These are phyloP conservation scores for Clavelina lepadiformis DNA, from an alignment of 23 tunicate genomes.

Conservation along the genomic window DNA sequence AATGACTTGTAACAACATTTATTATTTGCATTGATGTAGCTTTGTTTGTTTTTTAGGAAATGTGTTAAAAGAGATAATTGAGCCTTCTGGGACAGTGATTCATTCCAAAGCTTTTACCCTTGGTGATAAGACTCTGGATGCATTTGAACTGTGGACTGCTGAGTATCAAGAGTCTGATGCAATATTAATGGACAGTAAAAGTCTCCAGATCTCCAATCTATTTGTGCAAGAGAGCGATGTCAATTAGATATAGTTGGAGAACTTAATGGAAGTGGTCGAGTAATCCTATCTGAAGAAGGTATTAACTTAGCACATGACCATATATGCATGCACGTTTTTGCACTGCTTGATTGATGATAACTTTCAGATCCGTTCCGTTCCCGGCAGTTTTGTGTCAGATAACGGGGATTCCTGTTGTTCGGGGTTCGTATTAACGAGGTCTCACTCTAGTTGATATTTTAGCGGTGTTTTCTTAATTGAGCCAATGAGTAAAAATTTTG, in stretches of 20 bases:
- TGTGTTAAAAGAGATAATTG: constrained; percentile 83
- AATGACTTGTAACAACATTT: too few relatives aligned
- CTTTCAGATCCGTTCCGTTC: too few relatives aligned
- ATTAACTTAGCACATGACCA: too few relatives aligned
- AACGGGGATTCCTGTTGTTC: too few relatives aligned
- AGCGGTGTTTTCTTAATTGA: too few relatives aligned
- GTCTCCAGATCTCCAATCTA: constrained; percentile 26
- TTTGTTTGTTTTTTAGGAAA: constrained; percentile 69
- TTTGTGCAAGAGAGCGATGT: constrained; percentile 75
- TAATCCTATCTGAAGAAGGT: constrained; percentile 65
- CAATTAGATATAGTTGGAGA: constrained; percentile 75
- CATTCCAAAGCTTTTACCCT: constrained; percentile 48
- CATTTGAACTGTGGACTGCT: constrained; percentile 91
- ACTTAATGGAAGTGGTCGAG: constrained; percentile 66
- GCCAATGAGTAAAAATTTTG: too few relatives aligned
- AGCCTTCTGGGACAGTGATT: constrained; percentile 74
- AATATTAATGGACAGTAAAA: constrained; percentile 16
- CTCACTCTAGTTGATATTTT: too few relatives aligned
- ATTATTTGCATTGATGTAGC: too few relatives aligned
- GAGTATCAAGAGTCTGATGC: constrained; percentile 95
- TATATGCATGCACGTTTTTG: too few relatives aligned
- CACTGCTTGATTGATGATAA: too few relatives aligned
- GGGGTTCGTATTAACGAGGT: too few relatives aligned
- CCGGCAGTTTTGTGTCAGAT: too few relatives aligned
- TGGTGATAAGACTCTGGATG: constrained; percentile 51